Evolutionary conservation across 2,113 vertebrate species (phyloP).

Genomic region (Poeciliopsis turrubarensis): DNA sequence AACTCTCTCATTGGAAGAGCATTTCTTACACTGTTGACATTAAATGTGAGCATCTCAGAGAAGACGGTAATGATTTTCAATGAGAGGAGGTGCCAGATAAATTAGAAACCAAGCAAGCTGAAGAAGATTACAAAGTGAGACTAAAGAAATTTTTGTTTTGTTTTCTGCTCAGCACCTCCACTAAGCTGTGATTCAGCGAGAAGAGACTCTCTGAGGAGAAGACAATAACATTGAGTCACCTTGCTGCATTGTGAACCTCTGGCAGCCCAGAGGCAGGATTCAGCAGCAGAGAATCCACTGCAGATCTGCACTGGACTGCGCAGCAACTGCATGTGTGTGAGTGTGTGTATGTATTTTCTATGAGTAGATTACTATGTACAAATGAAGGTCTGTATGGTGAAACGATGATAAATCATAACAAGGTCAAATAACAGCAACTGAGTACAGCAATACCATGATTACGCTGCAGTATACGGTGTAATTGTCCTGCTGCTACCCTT

Average conservation of each 20-base stretch:
- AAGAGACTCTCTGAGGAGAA: constrained; percentile 69
- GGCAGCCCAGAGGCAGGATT: constrained; percentile 69
- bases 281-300: constrained; percentile 66
- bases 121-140: constrained; percentile 28
- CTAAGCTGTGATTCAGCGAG: constrained; percentile 69
- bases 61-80: constrained; percentile 34
- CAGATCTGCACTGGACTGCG: constrained; percentile 68
- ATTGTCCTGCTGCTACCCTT: constrained; percentile 6
- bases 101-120: constrained; percentile 17
- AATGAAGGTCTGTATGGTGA: constrained; percentile 26
- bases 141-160: constrained; percentile 41
- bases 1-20: constrained; percentile 17
- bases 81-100: constrained; percentile 21
- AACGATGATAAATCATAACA: constrained; percentile 67
- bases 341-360: constrained; percentile 38
- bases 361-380: constrained; percentile 50
- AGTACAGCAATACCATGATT: constrained; percentile 44
- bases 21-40: constrained; percentile 15
- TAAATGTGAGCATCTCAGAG: constrained; percentile 12
- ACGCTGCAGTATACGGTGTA: constrained; percentile 46
- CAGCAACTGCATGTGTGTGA: constrained; percentile 46
- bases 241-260: constrained; percentile 80
- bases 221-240: constrained; percentile 83
- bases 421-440: constrained; percentile 64
- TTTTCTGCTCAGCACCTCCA: constrained; percentile 58